Base-by-base conservation (phyloP, 1,140 invertebrate species). In the Aphelinus certus region DNA sequence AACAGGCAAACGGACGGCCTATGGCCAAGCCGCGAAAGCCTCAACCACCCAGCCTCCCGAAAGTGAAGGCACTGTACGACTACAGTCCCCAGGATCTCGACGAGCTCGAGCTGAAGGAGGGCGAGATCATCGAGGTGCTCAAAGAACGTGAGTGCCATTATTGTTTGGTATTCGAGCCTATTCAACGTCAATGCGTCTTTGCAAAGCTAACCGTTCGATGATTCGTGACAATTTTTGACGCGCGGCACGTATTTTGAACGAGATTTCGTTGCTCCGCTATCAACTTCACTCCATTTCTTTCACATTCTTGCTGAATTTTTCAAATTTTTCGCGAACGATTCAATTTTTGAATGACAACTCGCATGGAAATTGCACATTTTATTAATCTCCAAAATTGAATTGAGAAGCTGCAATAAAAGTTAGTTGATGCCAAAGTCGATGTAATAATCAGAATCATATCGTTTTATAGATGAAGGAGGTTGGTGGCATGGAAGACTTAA, bases 61-160 rank as follows among this genome's bases (percentile, higher is more conserved):
- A 89, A 78, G 90, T 90, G 63, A 88, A 87, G 75, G 91, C 92
- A 55, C 80, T 94, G 10, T 94, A 92, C 82, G 88, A 91, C 51
- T 94, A 94, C 78, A 90, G 89, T 78, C 91, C 93, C 3, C 90
- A 91, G 80, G 93, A 94, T 83, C 87, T 91, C 0, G 93, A 93
- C 82, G 93, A 94, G 83, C 83, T 94, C 1, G 88, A 85, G 53
- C 90, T 94, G 51, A 88, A 89, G 65, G 91, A 91, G 78, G 91
- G 91, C 10, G 92, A 93, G 66, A 80, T 91, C 7, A 88, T 94
- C 71, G 91, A 93, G 76, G 88, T 94, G 48, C 80, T 93, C 1
- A 89, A 91, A 83, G 91, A 93, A 90, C 89, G 92, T 93, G 80
- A 86, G 86, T 85, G 63, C 45, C n/a, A 51, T 74, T 63, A 48